Evolutionary conservation across 2,888 invertebrate species (phyloP).

Genomic region (Psococerastis gibbosa): DNA sequence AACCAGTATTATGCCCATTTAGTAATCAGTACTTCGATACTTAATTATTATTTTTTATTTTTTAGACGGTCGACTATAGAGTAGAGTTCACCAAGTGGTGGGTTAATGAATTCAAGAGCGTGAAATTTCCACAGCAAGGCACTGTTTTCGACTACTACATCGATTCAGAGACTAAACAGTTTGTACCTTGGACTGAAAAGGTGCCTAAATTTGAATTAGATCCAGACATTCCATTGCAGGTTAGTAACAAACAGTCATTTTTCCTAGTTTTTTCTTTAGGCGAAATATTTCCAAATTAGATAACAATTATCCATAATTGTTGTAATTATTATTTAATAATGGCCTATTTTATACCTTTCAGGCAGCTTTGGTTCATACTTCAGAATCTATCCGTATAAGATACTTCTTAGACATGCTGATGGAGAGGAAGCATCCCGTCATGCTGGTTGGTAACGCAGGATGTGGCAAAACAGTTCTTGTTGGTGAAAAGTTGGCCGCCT

Average conservation of each 20-base stretch:
- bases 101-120: conserved; percentile 85
- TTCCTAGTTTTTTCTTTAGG: background rate
- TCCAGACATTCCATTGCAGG: conserved; percentile 76
- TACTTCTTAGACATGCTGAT: conserved; percentile 80
- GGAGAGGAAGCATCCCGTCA: conserved; percentile 74
- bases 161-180: conserved; percentile 76
- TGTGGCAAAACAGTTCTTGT: conserved; percentile 76
- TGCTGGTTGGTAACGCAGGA: conserved; percentile 87
- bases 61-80: conserved; percentile 35
- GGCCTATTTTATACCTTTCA: conserved; percentile 22
- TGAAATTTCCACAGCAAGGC: conserved; percentile 79
- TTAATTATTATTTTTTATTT: no score
- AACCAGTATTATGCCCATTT: background rate
- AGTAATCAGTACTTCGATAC: conserved; percentile 6
- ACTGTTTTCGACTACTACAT: conserved; percentile 92
- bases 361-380: conserved; percentile 81
- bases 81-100: conserved; percentile 93
- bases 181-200: conserved; percentile 75
- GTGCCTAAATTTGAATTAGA: conserved; percentile 82
- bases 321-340: background rate
- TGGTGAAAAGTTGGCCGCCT: conserved; percentile 36
- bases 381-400: conserved; percentile 77
- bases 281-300: conserved; percentile 7
- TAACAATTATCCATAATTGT: conserved; percentile 6
- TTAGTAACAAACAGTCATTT: conserved; percentile 21